Evolutionary conservation across 1,140 invertebrate genomes (phyloP).

Genomic region (Hesperophylax magnus): DNA sequence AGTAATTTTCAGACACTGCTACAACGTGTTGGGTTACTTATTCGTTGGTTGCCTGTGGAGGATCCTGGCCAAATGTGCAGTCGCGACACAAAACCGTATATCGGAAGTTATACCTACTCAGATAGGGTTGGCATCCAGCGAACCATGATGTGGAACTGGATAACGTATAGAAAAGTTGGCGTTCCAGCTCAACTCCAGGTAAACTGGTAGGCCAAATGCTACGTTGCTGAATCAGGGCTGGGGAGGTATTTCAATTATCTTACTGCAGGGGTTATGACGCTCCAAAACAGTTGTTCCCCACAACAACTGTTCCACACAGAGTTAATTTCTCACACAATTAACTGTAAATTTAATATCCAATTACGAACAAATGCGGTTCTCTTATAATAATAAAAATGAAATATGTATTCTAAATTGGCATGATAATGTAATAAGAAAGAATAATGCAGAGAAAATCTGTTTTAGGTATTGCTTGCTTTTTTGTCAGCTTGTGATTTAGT

Average conservation of each 20-base stretch:
- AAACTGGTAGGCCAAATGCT: slow-evolving; percentile 5
- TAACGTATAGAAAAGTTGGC: slow-evolving; percentile 33
- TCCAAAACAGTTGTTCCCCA: too few species aligned
- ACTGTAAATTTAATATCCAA: too few species aligned
- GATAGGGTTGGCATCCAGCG: slow-evolving; percentile 23
- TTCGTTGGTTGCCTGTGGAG: background rate
- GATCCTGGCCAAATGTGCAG: slow-evolving; percentile 34
- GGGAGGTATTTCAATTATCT: slow-evolving; percentile 3
- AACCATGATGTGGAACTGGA: slow-evolving; percentile 17
- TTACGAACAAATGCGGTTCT: too few species aligned
- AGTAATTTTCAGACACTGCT: background rate
- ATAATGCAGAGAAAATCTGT: too few species aligned
- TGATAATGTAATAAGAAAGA: too few species aligned
- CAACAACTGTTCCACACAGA: too few species aligned
- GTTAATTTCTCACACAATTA: too few species aligned
- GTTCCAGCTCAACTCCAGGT: slow-evolving; percentile 27
- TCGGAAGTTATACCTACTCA: background rate
- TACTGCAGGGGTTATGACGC: too few species aligned
- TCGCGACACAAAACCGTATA: slow-evolving; percentile 33
- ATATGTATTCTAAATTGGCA: too few species aligned
- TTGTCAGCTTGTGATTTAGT: too few species aligned
- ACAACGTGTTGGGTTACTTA: background rate
- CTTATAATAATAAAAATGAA: too few species aligned
- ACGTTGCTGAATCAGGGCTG: background rate
- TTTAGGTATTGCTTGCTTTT: too few species aligned